Conservation (phyloP, 2,888 invertebrate species). For the Nomada lathburiana region DNA sequence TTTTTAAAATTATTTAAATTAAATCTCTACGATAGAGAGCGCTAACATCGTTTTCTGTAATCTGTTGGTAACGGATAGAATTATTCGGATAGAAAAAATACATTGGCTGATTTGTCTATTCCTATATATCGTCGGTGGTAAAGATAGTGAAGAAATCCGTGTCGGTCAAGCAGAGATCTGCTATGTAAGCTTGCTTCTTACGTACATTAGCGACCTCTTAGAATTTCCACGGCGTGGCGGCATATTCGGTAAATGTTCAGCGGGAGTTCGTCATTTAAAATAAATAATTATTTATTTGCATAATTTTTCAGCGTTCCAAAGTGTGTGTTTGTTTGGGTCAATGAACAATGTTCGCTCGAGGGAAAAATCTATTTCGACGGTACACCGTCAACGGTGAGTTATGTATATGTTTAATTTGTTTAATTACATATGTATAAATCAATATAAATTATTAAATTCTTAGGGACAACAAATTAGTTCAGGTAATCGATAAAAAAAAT, state of each 20-base stretch:
- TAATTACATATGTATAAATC: no score
- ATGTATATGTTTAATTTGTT: neutral
- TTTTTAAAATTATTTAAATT: no score
- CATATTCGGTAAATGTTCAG: neutral
- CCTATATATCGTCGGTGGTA: no score
- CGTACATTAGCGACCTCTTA: conserved; percentile 12
- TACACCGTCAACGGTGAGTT: neutral
- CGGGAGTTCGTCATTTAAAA: conserved; percentile 1
- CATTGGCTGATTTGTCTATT: no score
- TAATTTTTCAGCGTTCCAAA: neutral
- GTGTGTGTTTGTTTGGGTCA: neutral
- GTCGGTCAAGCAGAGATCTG: conserved; percentile 12
- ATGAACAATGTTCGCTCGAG: neutral
- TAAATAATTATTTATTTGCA: neutral
- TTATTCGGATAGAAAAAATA: no score
- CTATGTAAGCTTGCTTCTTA: neutral
- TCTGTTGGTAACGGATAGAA: no score
- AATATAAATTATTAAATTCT: no score
- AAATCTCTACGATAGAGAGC: no score
- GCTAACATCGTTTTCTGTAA: no score
- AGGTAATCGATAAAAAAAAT: no score
- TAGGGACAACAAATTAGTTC: no score
- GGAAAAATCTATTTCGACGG: neutral
- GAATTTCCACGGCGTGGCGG: neutral
- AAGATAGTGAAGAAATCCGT: neutral